Evolutionary conservation across 92 coral and sea anemone species (phyloP), one percentile per base, ranked within the genome.

Genomic region (Actinostola sp.): DNA sequence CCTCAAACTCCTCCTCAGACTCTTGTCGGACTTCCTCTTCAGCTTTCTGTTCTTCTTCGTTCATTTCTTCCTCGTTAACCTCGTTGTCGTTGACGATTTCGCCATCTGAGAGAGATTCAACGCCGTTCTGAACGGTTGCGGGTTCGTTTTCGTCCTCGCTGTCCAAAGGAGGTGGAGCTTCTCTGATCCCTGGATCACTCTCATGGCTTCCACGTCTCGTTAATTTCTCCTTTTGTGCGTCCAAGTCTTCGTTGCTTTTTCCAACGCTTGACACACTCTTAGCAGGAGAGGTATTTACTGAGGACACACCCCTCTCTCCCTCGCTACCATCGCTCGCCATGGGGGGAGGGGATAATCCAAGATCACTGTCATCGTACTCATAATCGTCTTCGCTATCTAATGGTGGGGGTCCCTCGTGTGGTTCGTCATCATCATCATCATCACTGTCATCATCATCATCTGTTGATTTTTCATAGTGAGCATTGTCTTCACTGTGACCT

Each of bases 401-500:
- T 15, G 97, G 97, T 14, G 97, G 97, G 0, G 92, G 92, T 19
- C 89, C 92, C 54, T 86, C 86, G 3, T 71, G 72, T 27, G 60
- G 52, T 14, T 86, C 86, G 8, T 44, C 46, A 26, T 79, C 87
- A 72, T 78, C 75, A 17, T 88, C 87, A 41, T 73, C 66, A 12
- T 84, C 97, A 68, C 85, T 68, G 28, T 66, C 61, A 29, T 51
- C 63, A 23, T 61, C 78, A 33, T 65, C 73, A 32, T 48, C 71
- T 17, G 68, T 61, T 20, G 87, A 69, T 51, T 78, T 75, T 45
- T 70, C 82, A 52, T 94, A 94, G n/a, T 69, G 80, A 0, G 74
- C 55, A 3, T 61, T 67, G 31, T 94, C 98, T 19, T 73, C 66
- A 70, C 92, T 88, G 73, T 94, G 95, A 3, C 92, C 98, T 30